Base-by-base conservation (phyloP, 2,797 vertebrate genomes). In the Crax fasciolata region DNA sequence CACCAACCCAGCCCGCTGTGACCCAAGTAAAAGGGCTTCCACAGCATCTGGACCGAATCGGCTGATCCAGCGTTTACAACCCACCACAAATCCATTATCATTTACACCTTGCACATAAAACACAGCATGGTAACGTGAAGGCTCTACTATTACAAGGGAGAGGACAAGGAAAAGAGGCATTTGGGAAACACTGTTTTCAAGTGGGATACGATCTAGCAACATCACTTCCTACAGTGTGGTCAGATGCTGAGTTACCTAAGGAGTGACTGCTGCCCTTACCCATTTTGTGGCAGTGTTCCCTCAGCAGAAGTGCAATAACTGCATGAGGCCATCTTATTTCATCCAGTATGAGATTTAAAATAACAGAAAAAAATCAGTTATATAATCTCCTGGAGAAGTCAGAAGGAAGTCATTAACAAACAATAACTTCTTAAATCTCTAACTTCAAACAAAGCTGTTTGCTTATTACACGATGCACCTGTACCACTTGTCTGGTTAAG, bases 111-210 rank as follows among this genome's bases (percentile, higher is more conserved):
- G 44, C 49, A 70, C 10, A 28, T 19, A 35, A 76, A 63, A 68
- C 18, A 0, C 3, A 78, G 16, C 23, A 19, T 0, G 54, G 21
- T 18, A 30, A 89, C 15, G n/a, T 20, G 23, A 82, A 62, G 81
- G 23, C 24, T 55, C 2, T 51, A 55, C 10, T 35, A 21, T 71
- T 70, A 7, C 0, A 1, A 8, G 4, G 18, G 5, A 35, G 3
- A 54, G 46, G 30, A 59, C 32, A 68, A 27, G 14, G 21, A 7
- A 84, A 85, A 67, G 2, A 84, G 11, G 8, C 19, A 15, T 43
- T 61, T 41, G 2, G 25, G 8, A 77, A 52, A 57, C 32, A 6
- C 10, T 19, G 24, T 48, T 92, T 84, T 30, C 66, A 70, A 49
- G 46, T 5, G 5, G 20, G 82, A 66, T 4, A 0, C 46, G 65